Evolutionary conservation across 2,113 vertebrate species (phyloP), one percentile per base, ranked within the genome.

Genomic region (Pollimyrus isidori): DNA sequence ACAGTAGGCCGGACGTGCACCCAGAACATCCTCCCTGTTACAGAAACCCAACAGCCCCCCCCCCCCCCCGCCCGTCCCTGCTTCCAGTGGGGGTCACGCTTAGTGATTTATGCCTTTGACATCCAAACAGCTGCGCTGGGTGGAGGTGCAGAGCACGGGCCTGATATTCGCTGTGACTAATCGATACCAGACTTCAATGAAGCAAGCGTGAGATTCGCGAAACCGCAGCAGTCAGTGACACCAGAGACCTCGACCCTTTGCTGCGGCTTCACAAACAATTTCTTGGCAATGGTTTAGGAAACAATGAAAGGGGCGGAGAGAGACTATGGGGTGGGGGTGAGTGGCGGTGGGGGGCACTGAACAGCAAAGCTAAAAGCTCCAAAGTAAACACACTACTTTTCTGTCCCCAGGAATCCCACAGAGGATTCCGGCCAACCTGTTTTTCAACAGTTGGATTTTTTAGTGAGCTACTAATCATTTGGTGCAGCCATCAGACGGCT

Each of bases 81-180:
- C 91, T 91, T 92, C 94, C 93, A 91, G 87, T 35, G 85, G 73
- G 93, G 92, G 93, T 91, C 92, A 91, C 89, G 92, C 89, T 92
- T 90, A 89, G 93, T 96, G 95, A 96, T 96, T 96, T 96, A 96
- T 96, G 91, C 94, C 92, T 93, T 92, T 94, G 93, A 95, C 95
- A 96, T 94, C 93, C 95, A 93, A 94, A 95, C 96, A 96, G 96
- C 96, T 96, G 96, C 94, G 93, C 93, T 93, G 93, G 93, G 94
- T 93, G 92, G 95, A 91, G 0, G 53, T 93, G 91, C 92, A 88
- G 91, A 95, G 94, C 91, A 93, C 91, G 92, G 93, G 91, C 93
- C 62, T 94, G 93, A 94, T 95, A 95, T 95, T 95, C 93, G 93
- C 95, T 93, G 90, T 96, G 95, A 96, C 96, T 96, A 96, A 96